Conservation (phyloP, 1,140 invertebrate species). For the Pogonus chalceus region DNA sequence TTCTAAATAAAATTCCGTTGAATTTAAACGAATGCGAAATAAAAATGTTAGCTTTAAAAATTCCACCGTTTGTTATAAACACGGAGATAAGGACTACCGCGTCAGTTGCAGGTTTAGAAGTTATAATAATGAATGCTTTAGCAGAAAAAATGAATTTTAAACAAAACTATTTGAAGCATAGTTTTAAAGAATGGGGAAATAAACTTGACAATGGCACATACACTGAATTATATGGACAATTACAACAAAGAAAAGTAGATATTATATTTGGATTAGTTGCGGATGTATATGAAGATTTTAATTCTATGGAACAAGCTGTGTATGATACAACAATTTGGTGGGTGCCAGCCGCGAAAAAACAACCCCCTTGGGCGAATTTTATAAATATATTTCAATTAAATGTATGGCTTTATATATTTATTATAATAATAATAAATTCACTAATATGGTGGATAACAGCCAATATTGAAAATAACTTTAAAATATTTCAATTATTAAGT, state of each 20-base stretch:
- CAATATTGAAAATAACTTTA: not conserved
- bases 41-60: not conserved
- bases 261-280: not conserved
- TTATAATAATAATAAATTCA: no score
- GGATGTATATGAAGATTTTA: not conserved
- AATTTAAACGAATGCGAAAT: not conserved
- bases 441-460: not conserved
- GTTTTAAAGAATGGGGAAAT: not conserved
- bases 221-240: not conserved
- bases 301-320: not conserved
- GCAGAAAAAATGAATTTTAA: not conserved
- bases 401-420: no score
- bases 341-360: no score
- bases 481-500: not conserved
- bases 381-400: no score
- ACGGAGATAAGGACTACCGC: not conserved
- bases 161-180: not conserved
- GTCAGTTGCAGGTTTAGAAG: not conserved
- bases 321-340: not conserved
- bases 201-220: not conserved
- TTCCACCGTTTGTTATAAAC: not conserved
- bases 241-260: not conserved
- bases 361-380: no score
- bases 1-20: not conserved
- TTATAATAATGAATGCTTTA: not conserved